phyloP scores from a whole-genome alignment of 2,113 vertebrate genomes.

The Alethe diademata region DNA sequence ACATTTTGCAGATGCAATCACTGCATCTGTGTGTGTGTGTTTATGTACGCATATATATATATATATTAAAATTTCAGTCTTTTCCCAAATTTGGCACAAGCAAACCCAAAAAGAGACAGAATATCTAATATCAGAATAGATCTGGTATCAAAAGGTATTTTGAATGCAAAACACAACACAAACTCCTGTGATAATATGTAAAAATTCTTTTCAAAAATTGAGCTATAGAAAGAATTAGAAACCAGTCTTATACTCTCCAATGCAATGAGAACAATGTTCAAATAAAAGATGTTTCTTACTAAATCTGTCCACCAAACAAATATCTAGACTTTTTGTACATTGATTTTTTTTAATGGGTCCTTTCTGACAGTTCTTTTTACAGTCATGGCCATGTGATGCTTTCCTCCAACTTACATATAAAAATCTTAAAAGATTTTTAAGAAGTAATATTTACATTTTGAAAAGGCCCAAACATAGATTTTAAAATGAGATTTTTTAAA shows the following conservation, averaged over 20 bases:
- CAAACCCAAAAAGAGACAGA: background rate
- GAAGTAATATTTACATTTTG: background rate
- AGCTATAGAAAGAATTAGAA: background rate
- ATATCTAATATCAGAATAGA: background rate
- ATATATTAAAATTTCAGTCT: background rate
- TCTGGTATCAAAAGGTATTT: background rate
- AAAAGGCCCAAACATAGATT: background rate
- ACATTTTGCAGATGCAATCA: background rate
- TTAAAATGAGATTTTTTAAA: background rate
- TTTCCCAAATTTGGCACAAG: background rate
- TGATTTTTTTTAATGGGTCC: fast-evolving
- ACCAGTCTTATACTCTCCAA: background rate
- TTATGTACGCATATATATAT: no score
- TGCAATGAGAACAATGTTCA: background rate
- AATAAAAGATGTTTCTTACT: background rate
- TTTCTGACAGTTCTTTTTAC: background rate
- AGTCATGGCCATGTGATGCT: background rate
- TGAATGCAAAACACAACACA: background rate
- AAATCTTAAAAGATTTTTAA: background rate
- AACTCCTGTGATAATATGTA: background rate
- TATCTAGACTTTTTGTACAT: background rate
- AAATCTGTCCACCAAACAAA: background rate
- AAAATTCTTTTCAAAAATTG: background rate
- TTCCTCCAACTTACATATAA: background rate
- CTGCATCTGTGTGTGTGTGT: background rate